Evolutionary conservation across 1,140 invertebrate species (phyloP), one percentile per base, ranked within the genome.

Genomic region (Ooceraea biroi): DNA sequence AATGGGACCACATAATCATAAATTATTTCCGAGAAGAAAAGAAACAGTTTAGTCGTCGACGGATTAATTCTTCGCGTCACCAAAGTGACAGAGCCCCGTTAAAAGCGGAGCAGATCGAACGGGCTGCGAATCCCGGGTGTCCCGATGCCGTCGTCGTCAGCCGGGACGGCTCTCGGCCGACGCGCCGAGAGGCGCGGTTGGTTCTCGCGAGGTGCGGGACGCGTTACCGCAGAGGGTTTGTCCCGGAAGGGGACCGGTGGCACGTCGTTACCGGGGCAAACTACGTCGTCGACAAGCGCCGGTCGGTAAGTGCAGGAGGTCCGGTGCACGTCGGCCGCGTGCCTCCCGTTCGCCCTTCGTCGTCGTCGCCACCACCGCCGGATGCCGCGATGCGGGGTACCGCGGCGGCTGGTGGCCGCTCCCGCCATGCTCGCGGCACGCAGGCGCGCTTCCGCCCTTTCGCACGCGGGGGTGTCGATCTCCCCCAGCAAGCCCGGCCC

Each of bases 231-330:
- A 88, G 86, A 85, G 87, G 87, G 87, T 87, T 87, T 87, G 87
- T 88, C 84, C 87, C 87, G 87, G 87, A 88, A 88, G 86, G 86
- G 87, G 84, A 87, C 86, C 87, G 87, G 87, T 88, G 87, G 87
- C 86, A 88, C 87, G 86, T 90, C 84, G 88, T 89, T 92, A 91
- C 88, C 88, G 85, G 85, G 72, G 87, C 85, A 86, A 88, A 87
- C 86, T 86, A 84, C 86, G 86, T 87, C 86, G 86, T 87, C 86
- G 86, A 88, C 86, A 86, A 76, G 85, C 85, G 86, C 86, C 86
- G 86, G 86, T 88, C 86, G 86, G 86, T 88, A 88, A 88, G 86
- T 88, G 86, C 86, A 88, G 86, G 85, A 88, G 86, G 86, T 88
- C 86, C 86, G 86, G 86, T 87, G 73, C 73, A 87, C 80, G 85